Evolutionary conservation across 2,113 vertebrate species (phyloP), one percentile per base, ranked within the genome.

Genomic region (Odocoileus hemionus): DNA sequence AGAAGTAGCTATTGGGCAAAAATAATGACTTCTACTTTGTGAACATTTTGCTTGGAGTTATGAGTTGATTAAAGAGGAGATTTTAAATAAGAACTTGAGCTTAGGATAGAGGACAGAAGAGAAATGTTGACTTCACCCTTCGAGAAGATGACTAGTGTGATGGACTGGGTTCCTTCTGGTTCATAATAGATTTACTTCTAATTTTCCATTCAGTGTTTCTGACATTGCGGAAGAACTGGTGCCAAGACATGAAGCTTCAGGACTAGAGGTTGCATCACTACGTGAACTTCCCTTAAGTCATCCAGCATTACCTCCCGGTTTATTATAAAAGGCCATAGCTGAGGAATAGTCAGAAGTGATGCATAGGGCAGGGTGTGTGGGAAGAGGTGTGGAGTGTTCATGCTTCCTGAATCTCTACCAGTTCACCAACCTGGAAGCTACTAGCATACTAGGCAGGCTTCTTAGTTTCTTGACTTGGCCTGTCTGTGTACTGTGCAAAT

Each of bases 51-150:
- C 47, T 86, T 93, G 16, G 54, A 76, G 39, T 55, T 83, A 50
- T 45, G 26, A 43, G 47, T 47, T 76, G 30, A 76, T 86, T 76
- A 60, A 93, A 86, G 64, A 76, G 43, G 28, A 54, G 30, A 74
- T 60, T 93, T 86, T 58, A 93, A 86, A 39, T 93, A 93, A 76
- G 91, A 93, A 58, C 28, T 70, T 92, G 19, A 84, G 33, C n/a
- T 93, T 57, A 57, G 19, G 19, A 25, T 70, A n/a, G 52, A 58
- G 43, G 55, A 57, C 52, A 76, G 23, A 85, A 57, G 61, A 74
- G 80, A 76, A 76, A 58, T 0, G 15, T 58, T 86, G 30, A 57
- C 61, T 76, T 86, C 30, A 85, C 61, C 6, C 64, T 57, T 93
- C 25, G 43, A 84, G 33, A 93, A 30, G 33, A 86, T 58, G 83